Percentiles rank a stretch among this genome's conserved stretches.
Evolutionary conservation across 2,797 vertebrate species (phyloP).

Genomic region (Sebastiscus tertius): DNA sequence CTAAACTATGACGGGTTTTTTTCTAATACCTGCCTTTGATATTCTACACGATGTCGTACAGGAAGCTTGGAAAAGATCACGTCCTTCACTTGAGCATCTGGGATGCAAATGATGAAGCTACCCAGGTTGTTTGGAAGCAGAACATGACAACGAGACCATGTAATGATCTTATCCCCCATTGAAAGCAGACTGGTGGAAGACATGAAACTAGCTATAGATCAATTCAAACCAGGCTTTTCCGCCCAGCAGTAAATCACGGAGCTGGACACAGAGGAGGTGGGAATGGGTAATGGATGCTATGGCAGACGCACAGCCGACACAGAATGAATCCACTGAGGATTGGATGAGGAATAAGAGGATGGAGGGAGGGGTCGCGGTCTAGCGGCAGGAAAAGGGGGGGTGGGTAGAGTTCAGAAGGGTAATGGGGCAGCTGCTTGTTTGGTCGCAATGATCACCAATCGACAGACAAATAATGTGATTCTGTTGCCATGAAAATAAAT

Average conservation of each 20-base stretch:
- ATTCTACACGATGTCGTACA: neutral
- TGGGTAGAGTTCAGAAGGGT: slow-evolving; percentile 39
- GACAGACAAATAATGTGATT: slow-evolving; percentile 65
- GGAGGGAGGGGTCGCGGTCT: neutral
- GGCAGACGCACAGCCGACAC: slow-evolving; percentile 59
- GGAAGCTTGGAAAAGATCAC: slow-evolving; percentile 17
- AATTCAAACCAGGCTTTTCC: slow-evolving; percentile 48
- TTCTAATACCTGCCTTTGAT: slow-evolving; percentile 35
- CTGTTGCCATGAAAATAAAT: slow-evolving; percentile 59
- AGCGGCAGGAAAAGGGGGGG: neutral
- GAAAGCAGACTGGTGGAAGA: slow-evolving; percentile 37
- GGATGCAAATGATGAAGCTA: slow-evolving; percentile 20
- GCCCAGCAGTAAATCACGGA: slow-evolving; percentile 63
- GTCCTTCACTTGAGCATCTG: neutral
- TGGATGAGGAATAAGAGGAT: slow-evolving; percentile 33
- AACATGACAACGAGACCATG: slow-evolving; percentile 2
- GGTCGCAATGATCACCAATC: slow-evolving; percentile 67
- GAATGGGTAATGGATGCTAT: slow-evolving; percentile 69
- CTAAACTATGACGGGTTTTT: slow-evolving; percentile 21
- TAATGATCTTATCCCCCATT: slow-evolving; percentile 22
- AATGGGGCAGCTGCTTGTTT: slow-evolving; percentile 73
- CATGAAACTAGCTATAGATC: slow-evolving; percentile 50
- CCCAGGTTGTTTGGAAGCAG: slow-evolving; percentile 19
- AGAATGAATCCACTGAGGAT: slow-evolving; percentile 54
- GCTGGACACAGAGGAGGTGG: slow-evolving; percentile 47